phyloP scores from a whole-genome alignment of 2,113 vertebrate genomes.

The Grammomys surdaster region DNA sequence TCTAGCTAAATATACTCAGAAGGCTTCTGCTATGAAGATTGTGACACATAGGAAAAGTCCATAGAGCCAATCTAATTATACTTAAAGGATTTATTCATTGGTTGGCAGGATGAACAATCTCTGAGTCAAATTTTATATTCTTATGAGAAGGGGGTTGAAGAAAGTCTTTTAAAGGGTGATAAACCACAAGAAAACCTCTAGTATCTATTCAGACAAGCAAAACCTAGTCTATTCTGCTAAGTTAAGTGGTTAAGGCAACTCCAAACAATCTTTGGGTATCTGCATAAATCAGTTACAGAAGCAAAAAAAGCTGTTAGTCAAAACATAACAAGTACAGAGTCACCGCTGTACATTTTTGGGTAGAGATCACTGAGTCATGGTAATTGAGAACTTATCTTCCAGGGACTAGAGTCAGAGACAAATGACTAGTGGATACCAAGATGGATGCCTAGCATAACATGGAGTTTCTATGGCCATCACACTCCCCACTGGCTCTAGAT shows the following conservation, averaged over 20 bases:
- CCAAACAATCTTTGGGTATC: not conserved
- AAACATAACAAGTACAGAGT: not conserved
- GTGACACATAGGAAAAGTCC: not conserved
- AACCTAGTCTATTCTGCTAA: not conserved
- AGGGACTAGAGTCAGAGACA: not conserved
- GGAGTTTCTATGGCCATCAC: not conserved
- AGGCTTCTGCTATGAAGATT: not conserved
- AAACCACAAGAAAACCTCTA: not conserved
- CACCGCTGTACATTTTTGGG: not conserved
- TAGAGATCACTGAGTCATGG: not conserved
- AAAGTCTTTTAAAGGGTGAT: not conserved
- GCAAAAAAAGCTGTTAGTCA: not conserved
- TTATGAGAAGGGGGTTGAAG: not conserved
- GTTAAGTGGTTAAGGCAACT: not conserved
- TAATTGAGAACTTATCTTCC: not conserved
- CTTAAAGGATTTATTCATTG: not conserved
- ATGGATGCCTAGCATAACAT: not conserved
- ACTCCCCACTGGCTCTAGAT: not conserved
- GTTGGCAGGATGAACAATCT: not conserved
- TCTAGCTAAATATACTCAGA: not conserved
- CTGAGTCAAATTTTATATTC: not conserved
- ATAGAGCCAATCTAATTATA: not conserved
- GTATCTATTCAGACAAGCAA: not conserved
- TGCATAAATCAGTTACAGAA: not conserved
- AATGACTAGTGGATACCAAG: not conserved